Percentiles rank a stretch among this genome's conserved stretches.
Conservation (phyloP, 2,113 vertebrate species). For the Ranitomeya variabilis region DNA sequence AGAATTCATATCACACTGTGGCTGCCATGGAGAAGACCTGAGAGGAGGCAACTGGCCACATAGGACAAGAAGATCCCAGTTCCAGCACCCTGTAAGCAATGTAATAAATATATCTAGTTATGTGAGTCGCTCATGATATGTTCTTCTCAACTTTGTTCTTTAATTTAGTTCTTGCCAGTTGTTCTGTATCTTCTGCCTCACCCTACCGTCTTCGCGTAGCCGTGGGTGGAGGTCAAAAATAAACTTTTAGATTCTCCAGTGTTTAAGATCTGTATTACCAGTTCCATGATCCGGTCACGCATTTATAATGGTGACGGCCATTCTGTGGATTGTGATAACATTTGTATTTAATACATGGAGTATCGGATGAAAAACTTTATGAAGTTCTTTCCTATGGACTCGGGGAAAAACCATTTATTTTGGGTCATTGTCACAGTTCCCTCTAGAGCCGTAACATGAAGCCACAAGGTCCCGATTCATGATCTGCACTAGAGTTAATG, state of each 20-base stretch:
- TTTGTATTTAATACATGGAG: neutral
- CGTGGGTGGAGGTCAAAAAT: neutral
- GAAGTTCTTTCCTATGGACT: neutral
- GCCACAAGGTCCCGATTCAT: neutral
- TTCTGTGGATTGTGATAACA: neutral
- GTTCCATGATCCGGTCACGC: neutral
- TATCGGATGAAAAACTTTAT: no score
- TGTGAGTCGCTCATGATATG: neutral
- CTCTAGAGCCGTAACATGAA: neutral
- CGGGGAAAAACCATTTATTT: neutral
- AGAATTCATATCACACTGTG: neutral
- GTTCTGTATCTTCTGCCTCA: neutral
- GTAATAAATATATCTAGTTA: conserved; percentile 17
- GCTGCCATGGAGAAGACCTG: neutral
- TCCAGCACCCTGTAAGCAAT: conserved; percentile 3
- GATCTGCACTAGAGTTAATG: neutral
- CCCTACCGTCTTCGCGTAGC: neutral
- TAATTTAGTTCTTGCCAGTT: conserved; percentile 19
- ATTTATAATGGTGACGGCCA: neutral
- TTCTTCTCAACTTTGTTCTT: neutral
- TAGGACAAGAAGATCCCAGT: neutral
- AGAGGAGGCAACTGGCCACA: neutral
- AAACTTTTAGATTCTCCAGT: neutral
- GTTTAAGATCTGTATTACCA: neutral
- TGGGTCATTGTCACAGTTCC: neutral